Base-by-base conservation (phyloP, 2,888 invertebrate species). In the Stegana nigrithorax region DNA sequence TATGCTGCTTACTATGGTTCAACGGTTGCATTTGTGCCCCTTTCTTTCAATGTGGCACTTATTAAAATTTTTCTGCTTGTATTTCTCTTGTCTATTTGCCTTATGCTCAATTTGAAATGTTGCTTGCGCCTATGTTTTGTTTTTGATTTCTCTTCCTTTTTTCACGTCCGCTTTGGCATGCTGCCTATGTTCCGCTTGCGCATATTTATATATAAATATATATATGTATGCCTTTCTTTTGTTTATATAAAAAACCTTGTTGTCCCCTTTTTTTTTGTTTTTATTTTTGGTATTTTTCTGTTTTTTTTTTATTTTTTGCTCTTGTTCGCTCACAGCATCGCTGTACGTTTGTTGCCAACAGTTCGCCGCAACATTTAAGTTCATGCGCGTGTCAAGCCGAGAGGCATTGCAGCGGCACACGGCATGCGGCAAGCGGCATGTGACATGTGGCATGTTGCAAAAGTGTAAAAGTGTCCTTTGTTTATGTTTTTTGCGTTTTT, bases 391-490 rank as follows among this genome's bases (percentile, higher is more conserved):
- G 4, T n/a, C 10, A 8, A 17, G n/a, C 5, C 12, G 39, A 39
- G 10, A 2, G 39, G 39, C 6, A 29, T 6, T 29, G 10, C 6
- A 29, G 29, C 10, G 29, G 10, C 29, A 29, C 39, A 39, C 2
- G n/a, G 39, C 2, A n/a, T 39, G 6, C 14, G n/a, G 14, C 3
- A n/a, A 10, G 14, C 4, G 4, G 36, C n/a, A n/a, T n/a, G n/a
- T n/a, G n/a, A n/a, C n/a, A n/a, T n/a, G n/a, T 10, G 10, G 14
- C 36, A n/a, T 39, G 39, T 39, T 29, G 14, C 17, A 71, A 68
- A 70, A 71, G 67, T 36, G 32, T 55, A 55, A 55, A 17, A 55
- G 26, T 67, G 67, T 71, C 75, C 71, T 75, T 75, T 78, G 78
- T 75, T 75, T 75, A 75, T 75, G 78, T 75, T n/a, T n/a, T n/a